Conservation (phyloP, 1,140 invertebrate species). For the Zaprionus nigranus region DNA sequence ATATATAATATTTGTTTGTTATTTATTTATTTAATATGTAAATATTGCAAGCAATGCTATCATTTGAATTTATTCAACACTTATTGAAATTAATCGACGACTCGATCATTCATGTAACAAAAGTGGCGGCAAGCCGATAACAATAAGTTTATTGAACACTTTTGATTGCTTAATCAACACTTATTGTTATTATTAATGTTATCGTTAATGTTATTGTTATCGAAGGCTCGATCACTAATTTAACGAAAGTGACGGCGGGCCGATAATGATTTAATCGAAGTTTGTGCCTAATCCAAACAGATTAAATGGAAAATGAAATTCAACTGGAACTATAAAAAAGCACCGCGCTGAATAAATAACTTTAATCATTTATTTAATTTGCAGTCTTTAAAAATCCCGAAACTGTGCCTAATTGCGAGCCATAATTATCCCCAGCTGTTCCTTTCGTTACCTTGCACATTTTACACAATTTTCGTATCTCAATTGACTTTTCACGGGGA, state of each 20-base stretch:
- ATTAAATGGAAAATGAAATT: not conserved
- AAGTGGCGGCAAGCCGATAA: not conserved
- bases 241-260: not conserved
- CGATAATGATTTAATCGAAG: not conserved
- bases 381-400: not conserved
- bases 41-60: too few species aligned
- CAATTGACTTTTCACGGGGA: slow-evolving; percentile 29
- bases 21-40: too few species aligned
- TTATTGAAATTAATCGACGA: not conserved
- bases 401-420: slow-evolving; percentile 30
- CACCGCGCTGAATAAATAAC: not conserved
- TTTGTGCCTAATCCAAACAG: not conserved
- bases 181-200: too few species aligned
- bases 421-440: slow-evolving; percentile 27
- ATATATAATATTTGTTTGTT: too few species aligned
- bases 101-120: not conserved
- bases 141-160: too few species aligned
- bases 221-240: not conserved
- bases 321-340: not conserved
- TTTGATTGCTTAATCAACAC: not conserved
- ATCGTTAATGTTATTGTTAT: too few species aligned
- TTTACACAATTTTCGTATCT: slow-evolving; percentile 26
- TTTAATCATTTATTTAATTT: slow-evolving; percentile 3
- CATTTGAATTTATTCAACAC: not conserved
- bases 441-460: slow-evolving; percentile 25